Base-by-base conservation (phyloP, 2,797 vertebrate species). In the Tokudaia muenninki region DNA sequence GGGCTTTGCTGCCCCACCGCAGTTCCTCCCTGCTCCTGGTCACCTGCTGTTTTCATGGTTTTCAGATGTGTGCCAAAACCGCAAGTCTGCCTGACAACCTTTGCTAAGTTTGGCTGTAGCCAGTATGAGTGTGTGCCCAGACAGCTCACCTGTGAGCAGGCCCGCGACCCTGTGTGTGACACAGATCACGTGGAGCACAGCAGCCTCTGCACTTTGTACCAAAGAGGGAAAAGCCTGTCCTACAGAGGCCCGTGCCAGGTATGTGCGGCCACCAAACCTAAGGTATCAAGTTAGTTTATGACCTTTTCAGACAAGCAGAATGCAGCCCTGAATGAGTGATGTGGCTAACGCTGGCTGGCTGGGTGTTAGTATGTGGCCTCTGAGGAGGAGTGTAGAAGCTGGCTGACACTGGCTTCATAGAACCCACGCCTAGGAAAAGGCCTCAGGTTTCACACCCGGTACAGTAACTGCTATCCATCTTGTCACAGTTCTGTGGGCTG, bases 191-290 rank as follows among this genome's bases (percentile, higher is more conserved):
- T 99, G 94, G 99, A 99, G 94, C 99, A 99, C 95, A 96, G 90
- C 77, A 99, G 98, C 88, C 97, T 99, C 94, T 99, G 99, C 96
- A 98, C 99, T 90, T 98, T 99, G 94, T 99, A 99, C 98, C 99
- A 99, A 97, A 99, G 99, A 80, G 99, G 99, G 50, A 99, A 99
- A 97, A 99, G 94, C 59, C 98, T 99, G 95, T 99, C 99, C 16
- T 99, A 99, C 98, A 99, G 97, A 98, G 99, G 99, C 24, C 99
- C 99, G 0, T 99, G 99, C 98, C 99, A 99, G 99, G 99, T 99
- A 99, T 83, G 97, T 44, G 47, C 31, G 50, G 34, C 77, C 87
- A 37, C 55, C 24, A 82, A 59, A 57, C 19, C 61, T 16, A 31
- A 63, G n/a, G 12, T 37, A 3, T 19, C 47, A 55, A 26, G 72